Evolutionary conservation across 2,113 vertebrate species (phyloP).

Genomic region (Ceratotherium simum): DNA sequence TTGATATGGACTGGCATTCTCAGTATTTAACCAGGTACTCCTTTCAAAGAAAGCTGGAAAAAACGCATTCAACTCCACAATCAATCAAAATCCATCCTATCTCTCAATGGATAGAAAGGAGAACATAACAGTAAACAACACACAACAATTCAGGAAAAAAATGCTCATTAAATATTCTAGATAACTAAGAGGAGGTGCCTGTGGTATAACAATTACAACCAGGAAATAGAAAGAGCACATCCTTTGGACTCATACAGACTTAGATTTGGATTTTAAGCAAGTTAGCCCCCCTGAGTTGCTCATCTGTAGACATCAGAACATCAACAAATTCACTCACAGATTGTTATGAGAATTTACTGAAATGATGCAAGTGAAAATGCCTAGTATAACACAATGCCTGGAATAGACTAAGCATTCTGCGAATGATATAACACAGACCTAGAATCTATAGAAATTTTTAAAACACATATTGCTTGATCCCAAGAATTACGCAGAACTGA

Average conservation of each 20-base stretch:
- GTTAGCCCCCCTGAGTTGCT: neutral
- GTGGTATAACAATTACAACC: neutral
- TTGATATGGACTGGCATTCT: neutral
- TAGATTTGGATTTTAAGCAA: neutral
- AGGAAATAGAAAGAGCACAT: neutral
- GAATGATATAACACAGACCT: neutral
- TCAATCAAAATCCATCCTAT: neutral
- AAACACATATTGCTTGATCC: neutral
- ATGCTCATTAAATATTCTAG: neutral
- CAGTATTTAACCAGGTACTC: neutral
- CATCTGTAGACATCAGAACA: neutral
- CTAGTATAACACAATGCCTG: neutral
- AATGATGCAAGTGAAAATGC: slow-evolving; percentile 1
- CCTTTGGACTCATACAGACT: neutral
- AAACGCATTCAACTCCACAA: neutral
- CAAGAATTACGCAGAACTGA: slow-evolving; percentile 1
- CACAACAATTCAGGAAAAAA: neutral
- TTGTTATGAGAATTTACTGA: neutral
- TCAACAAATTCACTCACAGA: neutral
- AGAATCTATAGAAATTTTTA: neutral
- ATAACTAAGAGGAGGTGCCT: neutral
- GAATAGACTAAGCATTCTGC: neutral
- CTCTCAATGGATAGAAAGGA: neutral
- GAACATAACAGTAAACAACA: neutral
- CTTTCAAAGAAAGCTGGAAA: slow-evolving; percentile 44